phyloP scores from a whole-genome alignment of 1,140 invertebrate species.

The Eufriesea mexicana region DNA sequence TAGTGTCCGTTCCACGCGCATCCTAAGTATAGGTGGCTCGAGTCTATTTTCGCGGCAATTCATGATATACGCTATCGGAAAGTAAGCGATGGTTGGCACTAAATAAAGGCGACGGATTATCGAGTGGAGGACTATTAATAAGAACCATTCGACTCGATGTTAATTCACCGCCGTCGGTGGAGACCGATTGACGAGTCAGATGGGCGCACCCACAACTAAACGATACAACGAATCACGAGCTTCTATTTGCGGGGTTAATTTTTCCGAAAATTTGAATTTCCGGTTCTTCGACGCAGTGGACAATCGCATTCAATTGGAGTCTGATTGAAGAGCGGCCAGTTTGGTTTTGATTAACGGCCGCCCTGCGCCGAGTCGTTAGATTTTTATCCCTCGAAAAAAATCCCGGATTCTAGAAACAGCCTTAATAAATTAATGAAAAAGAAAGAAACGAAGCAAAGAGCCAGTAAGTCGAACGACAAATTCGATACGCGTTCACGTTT shows the following conservation, averaged over 20 bases:
- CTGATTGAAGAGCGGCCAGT: neutral
- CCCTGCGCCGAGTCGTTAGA: neutral
- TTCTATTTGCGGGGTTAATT: neutral
- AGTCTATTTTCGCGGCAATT: conserved; percentile 53
- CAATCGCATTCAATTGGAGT: neutral
- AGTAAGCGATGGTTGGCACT: conserved; percentile 23
- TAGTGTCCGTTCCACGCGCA: neutral
- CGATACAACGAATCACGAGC: neutral
- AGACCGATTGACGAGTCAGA: neutral
- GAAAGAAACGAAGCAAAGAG: neutral
- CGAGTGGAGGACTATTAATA: conserved; percentile 34
- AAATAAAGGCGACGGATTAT: conserved; percentile 53
- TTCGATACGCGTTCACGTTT: neutral
- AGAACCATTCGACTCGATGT: conserved; percentile 4
- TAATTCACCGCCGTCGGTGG: neutral
- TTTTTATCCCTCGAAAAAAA: neutral
- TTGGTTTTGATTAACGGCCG: neutral
- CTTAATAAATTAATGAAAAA: neutral
- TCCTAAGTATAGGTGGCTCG: conserved; percentile 47
- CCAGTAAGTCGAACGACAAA: neutral
- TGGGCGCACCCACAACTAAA: neutral
- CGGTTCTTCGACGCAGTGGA: neutral
- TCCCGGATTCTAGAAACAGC: neutral
- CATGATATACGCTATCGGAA: conserved; percentile 38
- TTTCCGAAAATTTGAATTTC: neutral